Conservation (phyloP, 2,888 invertebrate species). For the Polymixis lichenea region DNA sequence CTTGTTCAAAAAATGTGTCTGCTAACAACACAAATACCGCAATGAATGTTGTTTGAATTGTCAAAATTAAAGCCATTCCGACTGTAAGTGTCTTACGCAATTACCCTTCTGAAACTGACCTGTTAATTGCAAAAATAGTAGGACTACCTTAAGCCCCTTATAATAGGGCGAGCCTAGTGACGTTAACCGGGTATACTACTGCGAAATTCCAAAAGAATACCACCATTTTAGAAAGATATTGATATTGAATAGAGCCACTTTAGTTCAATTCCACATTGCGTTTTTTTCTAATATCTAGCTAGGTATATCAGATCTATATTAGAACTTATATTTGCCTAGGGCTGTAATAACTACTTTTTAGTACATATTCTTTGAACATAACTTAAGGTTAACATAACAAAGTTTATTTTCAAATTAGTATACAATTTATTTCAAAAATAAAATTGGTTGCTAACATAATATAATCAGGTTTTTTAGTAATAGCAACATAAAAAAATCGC, state of each 20-base stretch:
- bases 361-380: constrained; percentile 35
- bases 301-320: constrained; percentile 42
- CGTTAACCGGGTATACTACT: too few relatives aligned
- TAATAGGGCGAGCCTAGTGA: too few relatives aligned
- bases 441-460: background rate
- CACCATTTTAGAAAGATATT: constrained; percentile 18
- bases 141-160: too few relatives aligned
- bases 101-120: too few relatives aligned
- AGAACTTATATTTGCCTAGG: constrained; percentile 32
- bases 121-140: too few relatives aligned
- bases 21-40: too few relatives aligned
- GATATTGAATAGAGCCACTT: background rate
- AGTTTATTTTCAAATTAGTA: constrained; percentile 6
- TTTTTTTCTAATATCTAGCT: constrained; percentile 18
- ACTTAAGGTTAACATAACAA: constrained; percentile 27
- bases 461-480: constrained; percentile 14
- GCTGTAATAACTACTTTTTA: constrained; percentile 20
- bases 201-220: background rate
- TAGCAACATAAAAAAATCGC: background rate
- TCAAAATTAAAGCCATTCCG: too few relatives aligned
- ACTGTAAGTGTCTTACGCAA: too few relatives aligned
- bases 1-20: too few relatives aligned
- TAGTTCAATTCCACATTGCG: constrained; percentile 27
- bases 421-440: constrained; percentile 7
- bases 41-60: too few relatives aligned